Base-by-base conservation (phyloP, 2,797 vertebrate genomes). In the Esox masquinongy region DNA sequence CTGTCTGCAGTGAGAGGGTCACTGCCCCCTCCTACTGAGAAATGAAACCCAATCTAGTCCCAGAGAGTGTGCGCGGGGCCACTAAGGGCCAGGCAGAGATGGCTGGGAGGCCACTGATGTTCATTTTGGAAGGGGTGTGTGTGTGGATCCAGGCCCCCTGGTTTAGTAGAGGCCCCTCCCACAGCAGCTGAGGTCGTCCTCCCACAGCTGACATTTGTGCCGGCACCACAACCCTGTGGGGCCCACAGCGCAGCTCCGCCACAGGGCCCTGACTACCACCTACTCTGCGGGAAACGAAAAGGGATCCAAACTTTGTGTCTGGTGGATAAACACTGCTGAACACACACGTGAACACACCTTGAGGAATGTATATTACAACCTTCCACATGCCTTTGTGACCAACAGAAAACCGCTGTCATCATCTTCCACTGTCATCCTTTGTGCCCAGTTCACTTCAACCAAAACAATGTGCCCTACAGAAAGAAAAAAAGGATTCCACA, bases 181-280 rank as follows among this genome's bases (percentile, higher is more conserved):
- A 87, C 80, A 91, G 95, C 97, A 97, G 96, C 96, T 97, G 97
- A 94, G 90, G 61, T 83, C 79, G 71, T 90, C 88, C 86, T 77
- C 85, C 88, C 91, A 89, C 86, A 90, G 88, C 90, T 93, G 92
- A 95, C 95, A 96, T 95, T 94, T 96, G 95, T 77, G 85, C 87
- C 83, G 89, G 88, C 77, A 87, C 81, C 83, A 31, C 14, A 6
- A 78, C 77, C 89, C 81, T 0, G 61, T 26, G 74, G 79, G 83
- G 69, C 83, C 77, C 71, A 78, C 51, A 0, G 74, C 5, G 79
- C 74, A 79, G 86, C 85, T 85, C 77, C 79, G n/a, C 67, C 79
- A 76, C 78, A 77, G 77, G 80, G 72, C 79, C 67, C 79, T 75
- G 72, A 47, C 74, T 68, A 72, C 74, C 72, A 81, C 70, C 79